Conservation (phyloP, 1,140 invertebrate species). For the Zaprionus ornatus region DNA sequence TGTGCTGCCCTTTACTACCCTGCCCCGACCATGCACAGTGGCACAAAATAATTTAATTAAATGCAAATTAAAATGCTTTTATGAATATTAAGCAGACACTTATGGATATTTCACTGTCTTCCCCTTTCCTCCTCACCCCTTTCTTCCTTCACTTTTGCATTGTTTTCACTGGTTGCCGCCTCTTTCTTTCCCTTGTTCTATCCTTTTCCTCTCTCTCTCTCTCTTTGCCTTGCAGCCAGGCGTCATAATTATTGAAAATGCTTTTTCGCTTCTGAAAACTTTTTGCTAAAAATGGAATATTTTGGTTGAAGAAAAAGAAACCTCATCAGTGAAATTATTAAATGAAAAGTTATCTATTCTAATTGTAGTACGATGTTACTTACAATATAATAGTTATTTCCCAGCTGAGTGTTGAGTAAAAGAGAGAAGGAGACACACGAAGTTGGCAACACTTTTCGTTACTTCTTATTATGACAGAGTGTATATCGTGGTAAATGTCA, state of each 20-base stretch:
- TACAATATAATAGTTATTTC: not conserved
- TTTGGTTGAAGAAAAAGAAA: not conserved
- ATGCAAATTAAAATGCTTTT: constrained; percentile 77
- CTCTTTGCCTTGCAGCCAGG: not conserved
- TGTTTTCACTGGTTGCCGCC: not conserved
- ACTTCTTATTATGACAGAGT: not conserved
- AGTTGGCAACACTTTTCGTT: not conserved
- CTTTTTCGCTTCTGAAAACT: constrained; percentile 14
- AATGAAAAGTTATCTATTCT: constrained; percentile 2
- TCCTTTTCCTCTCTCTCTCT: too few relatives aligned
- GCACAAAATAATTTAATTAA: constrained; percentile 62
- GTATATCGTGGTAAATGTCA: not conserved
- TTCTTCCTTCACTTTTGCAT: not conserved
- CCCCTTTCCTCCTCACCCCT: not conserved
- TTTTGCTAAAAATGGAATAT: constrained; percentile 15
- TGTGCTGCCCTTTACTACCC: too few relatives aligned
- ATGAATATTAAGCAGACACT: constrained; percentile 66
- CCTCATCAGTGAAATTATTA: constrained; percentile 6
- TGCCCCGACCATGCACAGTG: not conserved
- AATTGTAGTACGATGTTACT: not conserved
- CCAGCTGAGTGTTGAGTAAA: not conserved
- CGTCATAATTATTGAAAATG: constrained; percentile 30
- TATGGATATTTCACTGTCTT: constrained; percentile 25
- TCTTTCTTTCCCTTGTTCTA: not conserved
- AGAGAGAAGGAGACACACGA: not conserved